These are phyloP conservation scores for Karalla daura DNA, from an alignment of 2,797 vertebrate species.

Conservation along the genomic window DNA sequence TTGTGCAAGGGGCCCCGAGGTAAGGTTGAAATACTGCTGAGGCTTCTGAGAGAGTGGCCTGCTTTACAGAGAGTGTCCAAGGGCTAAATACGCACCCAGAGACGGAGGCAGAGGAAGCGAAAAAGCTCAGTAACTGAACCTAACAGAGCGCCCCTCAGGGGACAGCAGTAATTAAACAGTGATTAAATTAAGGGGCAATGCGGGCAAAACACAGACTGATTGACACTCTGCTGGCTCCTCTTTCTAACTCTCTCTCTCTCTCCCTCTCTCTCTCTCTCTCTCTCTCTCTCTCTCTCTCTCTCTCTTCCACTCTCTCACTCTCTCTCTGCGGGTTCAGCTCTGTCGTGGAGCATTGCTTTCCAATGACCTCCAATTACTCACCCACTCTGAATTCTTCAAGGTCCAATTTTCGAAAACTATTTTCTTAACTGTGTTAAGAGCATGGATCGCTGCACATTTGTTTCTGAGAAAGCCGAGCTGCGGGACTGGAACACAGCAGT, in stretches of 20 bases:
- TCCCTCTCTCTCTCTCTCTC: background rate
- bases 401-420: constrained; percentile 77
- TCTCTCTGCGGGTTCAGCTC: constrained; percentile 66
- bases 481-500: constrained; percentile 42
- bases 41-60: constrained; percentile 73
- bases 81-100: constrained; percentile 74
- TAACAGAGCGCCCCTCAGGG: constrained; percentile 77
- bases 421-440: constrained; percentile 72
- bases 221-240: constrained; percentile 75
- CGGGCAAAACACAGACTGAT: constrained; percentile 80
- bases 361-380: constrained; percentile 82
- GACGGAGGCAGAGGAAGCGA: constrained; percentile 58
- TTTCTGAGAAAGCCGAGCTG: constrained; percentile 51
- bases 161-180: constrained; percentile 87
- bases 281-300: constrained; percentile 8
- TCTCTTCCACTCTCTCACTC: background rate
- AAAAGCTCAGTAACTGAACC: constrained; percentile 79
- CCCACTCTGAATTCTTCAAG: constrained; percentile 78
- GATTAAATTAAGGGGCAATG: constrained; percentile 87
- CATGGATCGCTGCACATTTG: constrained; percentile 70
- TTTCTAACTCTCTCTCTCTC: constrained; percentile 7
- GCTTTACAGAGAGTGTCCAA: constrained; percentile 75
- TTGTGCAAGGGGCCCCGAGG: constrained; percentile 74
- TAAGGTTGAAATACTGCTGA: constrained; percentile 84
- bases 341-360: constrained; percentile 78